These are phyloP conservation scores for Vultur gryphus DNA, from an alignment of 2,797 vertebrate genomes.

Conservation along the genomic window DNA sequence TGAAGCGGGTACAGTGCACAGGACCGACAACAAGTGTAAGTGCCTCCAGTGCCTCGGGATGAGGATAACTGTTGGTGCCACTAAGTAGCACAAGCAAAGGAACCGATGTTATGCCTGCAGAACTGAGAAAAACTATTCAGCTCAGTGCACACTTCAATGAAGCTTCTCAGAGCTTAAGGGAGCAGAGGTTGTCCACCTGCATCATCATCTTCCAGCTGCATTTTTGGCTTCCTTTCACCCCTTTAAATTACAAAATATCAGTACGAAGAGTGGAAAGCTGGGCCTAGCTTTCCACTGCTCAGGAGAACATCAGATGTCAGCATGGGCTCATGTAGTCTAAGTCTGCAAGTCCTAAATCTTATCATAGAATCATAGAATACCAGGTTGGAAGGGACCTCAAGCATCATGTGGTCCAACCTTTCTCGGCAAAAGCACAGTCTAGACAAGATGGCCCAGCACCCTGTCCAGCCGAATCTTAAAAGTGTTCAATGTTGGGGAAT, in stretches of 20 bases:
- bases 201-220: not conserved
- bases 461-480: not conserved
- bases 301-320: not conserved
- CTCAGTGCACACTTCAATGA: not conserved
- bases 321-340: not conserved
- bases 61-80: not conserved
- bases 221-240: not conserved
- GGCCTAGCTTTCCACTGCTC: not conserved
- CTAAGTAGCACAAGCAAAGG: not conserved
- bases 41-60: not conserved
- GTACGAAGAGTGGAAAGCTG: not conserved
- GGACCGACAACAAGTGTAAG: not conserved
- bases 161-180: not conserved
- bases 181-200: not conserved
- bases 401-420: not conserved
- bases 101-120: not conserved
- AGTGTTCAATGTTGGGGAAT: accelerated
- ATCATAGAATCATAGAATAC: not conserved
- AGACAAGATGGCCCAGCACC: too few species aligned
- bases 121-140: not conserved
- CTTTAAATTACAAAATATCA: not conserved
- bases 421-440: not conserved
- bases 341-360: not conserved
- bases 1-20: accelerated
- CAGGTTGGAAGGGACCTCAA: not conserved